Percentiles rank a stretch among this genome's conserved stretches.
phyloP scores from a whole-genome alignment of 2,113 vertebrate genomes.

The Lethenteron reissneri region DNA sequence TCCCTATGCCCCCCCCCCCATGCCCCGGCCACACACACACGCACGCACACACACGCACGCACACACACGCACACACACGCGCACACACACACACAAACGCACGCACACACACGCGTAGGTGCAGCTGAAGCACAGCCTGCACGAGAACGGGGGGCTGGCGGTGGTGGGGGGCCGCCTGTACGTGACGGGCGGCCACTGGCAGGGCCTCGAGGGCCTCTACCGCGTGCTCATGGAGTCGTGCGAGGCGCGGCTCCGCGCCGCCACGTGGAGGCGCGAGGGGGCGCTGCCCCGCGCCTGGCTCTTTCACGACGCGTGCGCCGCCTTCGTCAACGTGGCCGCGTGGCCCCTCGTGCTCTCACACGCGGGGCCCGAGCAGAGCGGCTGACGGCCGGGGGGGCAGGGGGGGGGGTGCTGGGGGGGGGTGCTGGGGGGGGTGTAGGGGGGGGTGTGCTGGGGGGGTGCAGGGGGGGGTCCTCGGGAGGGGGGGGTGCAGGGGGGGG shows the following conservation, averaged over 20 bases:
- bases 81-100: too few relatives aligned
- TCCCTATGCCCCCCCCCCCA: too few relatives aligned
- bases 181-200: constrained; percentile 75
- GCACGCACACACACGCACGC: too few relatives aligned
- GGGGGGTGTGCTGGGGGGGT: too few relatives aligned
- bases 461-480: too few relatives aligned
- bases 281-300: constrained; percentile 67
- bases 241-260: constrained; percentile 18
- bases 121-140: constrained; percentile 64
- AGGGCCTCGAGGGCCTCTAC: constrained; percentile 79
- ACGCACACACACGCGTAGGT: constrained; percentile 28
- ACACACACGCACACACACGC: too few relatives aligned
- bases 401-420: too few relatives aligned
- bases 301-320: constrained; percentile 50
- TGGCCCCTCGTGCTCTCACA: constrained; percentile 21
- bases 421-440: too few relatives aligned
- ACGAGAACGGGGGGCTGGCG: constrained; percentile 70
- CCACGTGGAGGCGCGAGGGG: constrained; percentile 44
- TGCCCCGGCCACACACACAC: too few relatives aligned
- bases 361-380: too few relatives aligned
- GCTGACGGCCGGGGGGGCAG: too few relatives aligned
- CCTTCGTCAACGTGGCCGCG: constrained; percentile 55
- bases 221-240: constrained; percentile 75
- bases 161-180: constrained; percentile 37
- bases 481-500: too few relatives aligned